phyloP scores from a whole-genome alignment of 1,140 invertebrate genomes.

The Brachionus rotundiformis region DNA sequence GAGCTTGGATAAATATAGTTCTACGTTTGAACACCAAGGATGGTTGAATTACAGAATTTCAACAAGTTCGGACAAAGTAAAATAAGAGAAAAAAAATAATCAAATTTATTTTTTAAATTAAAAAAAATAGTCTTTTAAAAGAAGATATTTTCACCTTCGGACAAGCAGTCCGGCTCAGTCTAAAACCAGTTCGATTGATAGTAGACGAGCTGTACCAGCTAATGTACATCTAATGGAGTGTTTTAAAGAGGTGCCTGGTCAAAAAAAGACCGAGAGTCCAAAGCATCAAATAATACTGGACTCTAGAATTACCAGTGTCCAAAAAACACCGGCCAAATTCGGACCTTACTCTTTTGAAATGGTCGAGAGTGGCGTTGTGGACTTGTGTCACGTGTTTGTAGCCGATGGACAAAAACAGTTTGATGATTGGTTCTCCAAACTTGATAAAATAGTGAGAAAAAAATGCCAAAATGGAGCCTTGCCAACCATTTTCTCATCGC shows the following conservation, averaged over 20 bases:
- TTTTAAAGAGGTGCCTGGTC: slow-evolving; percentile 37
- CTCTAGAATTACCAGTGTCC: not conserved
- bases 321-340: not conserved
- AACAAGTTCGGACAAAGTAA: not conserved
- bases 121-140: slow-evolving; percentile 10
- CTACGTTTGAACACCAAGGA: slow-evolving; percentile 24
- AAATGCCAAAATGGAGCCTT: not conserved
- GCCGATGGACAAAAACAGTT: slow-evolving; percentile 29
- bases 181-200: not conserved
- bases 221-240: slow-evolving; percentile 24
- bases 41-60: slow-evolving; percentile 32
- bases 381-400: not conserved
- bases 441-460: not conserved
- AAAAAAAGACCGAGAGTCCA: slow-evolving; percentile 38
- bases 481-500: not conserved
- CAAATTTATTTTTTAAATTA: too few relatives aligned
- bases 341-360: slow-evolving; percentile 34
- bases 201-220: not conserved
- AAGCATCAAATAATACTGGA: slow-evolving; percentile 40
- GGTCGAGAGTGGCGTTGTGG: not conserved
- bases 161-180: slow-evolving; percentile 19
- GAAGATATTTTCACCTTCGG: slow-evolving; percentile 29
- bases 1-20: not conserved
- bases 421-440: slow-evolving; percentile 1
- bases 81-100: too few relatives aligned